Evolutionary conservation across 2,888 invertebrate species (phyloP), one percentile per base, ranked within the genome.

Genomic region (Furcula furcula): DNA sequence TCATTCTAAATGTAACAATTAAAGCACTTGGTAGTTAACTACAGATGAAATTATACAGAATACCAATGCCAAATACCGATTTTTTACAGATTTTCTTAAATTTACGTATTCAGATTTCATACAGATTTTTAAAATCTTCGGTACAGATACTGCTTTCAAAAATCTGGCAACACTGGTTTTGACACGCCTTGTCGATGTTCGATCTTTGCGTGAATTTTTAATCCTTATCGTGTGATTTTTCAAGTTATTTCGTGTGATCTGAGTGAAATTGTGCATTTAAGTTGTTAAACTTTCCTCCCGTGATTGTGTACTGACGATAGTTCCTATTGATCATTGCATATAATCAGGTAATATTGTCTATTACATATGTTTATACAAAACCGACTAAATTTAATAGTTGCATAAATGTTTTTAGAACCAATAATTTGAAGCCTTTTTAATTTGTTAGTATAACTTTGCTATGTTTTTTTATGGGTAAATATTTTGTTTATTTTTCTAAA

Each of bases 111-210:
- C n/a, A n/a, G n/a, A n/a, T n/a, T n/a, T n/a, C n/a, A n/a, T n/a
- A n/a, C n/a, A n/a, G n/a, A n/a, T n/a, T n/a, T n/a, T n/a, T n/a
- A n/a, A n/a, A n/a, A n/a, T n/a, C n/a, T n/a, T n/a, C n/a, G n/a
- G n/a, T n/a, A n/a, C n/a, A n/a, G n/a, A n/a, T n/a, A n/a, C n/a
- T n/a, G n/a, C n/a, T n/a, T n/a, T n/a, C n/a, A n/a, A n/a, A n/a
- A n/a, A n/a, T n/a, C n/a, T n/a, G n/a, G n/a, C n/a, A n/a, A n/a
- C n/a, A n/a, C n/a, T n/a, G n/a, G n/a, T n/a, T n/a, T 55, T 52
- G 55, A 54, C 54, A 55, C 54, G 48, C 54, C 55, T 54, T 31
- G 30, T 10, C 29, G 33, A 7, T 31, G 15, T 16, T 28, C n/a
- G n/a, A n/a, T 14, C 16, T 16, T 36, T 12, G 11, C 30, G 21